Conservation (phyloP, 2,888 invertebrate species). For the Tachina fera region DNA sequence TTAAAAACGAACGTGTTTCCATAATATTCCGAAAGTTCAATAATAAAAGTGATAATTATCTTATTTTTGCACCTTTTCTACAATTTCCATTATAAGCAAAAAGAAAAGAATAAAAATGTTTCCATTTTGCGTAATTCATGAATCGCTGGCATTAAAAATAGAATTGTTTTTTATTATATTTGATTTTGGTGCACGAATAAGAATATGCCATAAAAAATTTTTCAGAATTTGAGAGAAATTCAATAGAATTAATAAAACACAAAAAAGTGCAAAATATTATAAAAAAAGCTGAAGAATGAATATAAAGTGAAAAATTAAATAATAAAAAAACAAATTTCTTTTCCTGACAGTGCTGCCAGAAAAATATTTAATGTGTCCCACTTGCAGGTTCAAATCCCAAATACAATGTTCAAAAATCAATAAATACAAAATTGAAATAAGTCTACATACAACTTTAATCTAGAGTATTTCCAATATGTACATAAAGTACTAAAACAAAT, state of each 20-base stretch:
- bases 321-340: conserved; percentile 43
- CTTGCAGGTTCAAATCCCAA: conserved; percentile 8
- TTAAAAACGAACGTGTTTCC: conserved; percentile 57
- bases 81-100: conserved; percentile 78
- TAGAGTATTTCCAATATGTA: too few species aligned
- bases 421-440: conserved; percentile 5
- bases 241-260: conserved; percentile 54
- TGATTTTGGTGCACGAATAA: conserved; percentile 75
- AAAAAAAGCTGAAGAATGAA: conserved; percentile 42
- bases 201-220: conserved; percentile 72
- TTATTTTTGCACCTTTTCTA: conserved; percentile 71
- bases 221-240: conserved; percentile 46
- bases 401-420: conserved; percentile 28
- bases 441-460: not conserved
- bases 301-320: conserved; percentile 60
- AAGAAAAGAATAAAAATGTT: conserved; percentile 65
- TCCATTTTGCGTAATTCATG: conserved; percentile 81
- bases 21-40: conserved; percentile 40
- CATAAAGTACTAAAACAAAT: too few species aligned
- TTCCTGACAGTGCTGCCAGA: conserved; percentile 51
- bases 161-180: conserved; percentile 75
- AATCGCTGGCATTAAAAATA: conserved; percentile 79
- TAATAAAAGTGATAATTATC: conserved; percentile 42
- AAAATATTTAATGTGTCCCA: not conserved
- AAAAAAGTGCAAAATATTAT: conserved; percentile 62